These are phyloP conservation scores for Gisinianus flammeolus DNA, from an alignment of 2,888 invertebrate genomes.

Conservation along the genomic window DNA sequence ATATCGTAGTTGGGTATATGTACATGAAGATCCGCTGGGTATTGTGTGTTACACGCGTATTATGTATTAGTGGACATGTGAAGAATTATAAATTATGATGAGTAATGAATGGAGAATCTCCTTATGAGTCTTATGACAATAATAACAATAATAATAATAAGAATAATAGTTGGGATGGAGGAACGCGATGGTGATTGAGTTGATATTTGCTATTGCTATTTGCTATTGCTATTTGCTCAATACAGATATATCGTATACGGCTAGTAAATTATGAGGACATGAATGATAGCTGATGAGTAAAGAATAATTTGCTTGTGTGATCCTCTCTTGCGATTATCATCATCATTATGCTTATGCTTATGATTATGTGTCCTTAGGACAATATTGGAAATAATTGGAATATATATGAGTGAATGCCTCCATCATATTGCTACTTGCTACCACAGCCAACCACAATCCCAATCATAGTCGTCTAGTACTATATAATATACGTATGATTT, in stretches of 20 bases:
- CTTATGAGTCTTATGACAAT: too few relatives aligned
- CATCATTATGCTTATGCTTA: background rate
- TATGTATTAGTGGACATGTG: too few relatives aligned
- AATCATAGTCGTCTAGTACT: too few relatives aligned
- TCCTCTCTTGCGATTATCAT: background rate
- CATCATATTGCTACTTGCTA: too few relatives aligned
- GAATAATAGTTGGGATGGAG: background rate
- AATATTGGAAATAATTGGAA: background rate
- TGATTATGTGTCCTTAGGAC: background rate
- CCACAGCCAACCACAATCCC: too few relatives aligned
- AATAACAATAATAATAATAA: background rate
- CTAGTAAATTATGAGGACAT: background rate
- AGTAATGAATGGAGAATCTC: too few relatives aligned
- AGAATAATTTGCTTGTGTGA: background rate
- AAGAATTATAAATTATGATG: too few relatives aligned
- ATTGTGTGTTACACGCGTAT: too few relatives aligned
- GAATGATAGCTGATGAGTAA: background rate
- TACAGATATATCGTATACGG: too few relatives aligned
- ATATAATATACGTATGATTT: background rate
- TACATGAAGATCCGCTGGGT: too few relatives aligned
- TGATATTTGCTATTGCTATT: background rate
- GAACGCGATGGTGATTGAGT: background rate
- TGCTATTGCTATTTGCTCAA: too few relatives aligned
- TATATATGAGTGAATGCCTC: background rate
- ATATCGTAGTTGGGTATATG: too few relatives aligned